Evolutionary conservation across 1,140 invertebrate genomes (phyloP).

Genomic region (Diabrotica undecimpunctata): DNA sequence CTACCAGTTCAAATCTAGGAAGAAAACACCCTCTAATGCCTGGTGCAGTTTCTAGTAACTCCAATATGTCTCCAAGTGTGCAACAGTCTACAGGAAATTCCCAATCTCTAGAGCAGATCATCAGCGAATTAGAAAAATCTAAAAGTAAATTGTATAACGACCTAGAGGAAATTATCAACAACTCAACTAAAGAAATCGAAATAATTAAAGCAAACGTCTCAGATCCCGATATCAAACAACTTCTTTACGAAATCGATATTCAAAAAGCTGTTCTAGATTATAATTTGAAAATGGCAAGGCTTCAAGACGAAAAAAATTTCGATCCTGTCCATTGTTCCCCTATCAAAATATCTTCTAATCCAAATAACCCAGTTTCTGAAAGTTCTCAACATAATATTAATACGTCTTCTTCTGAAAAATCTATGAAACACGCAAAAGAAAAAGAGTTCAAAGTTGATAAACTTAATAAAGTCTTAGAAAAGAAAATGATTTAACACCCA

Average conservation of each 20-base stretch:
- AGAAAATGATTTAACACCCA: no score
- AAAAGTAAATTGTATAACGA: slow-evolving; percentile 14
- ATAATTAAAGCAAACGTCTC: neutral
- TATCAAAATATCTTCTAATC: neutral
- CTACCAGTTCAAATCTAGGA: no score
- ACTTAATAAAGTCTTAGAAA: no score
- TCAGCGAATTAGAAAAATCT: slow-evolving; percentile 10
- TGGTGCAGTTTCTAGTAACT: neutral
- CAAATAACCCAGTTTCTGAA: neutral
- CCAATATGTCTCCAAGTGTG: no score
- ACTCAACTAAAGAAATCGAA: slow-evolving; percentile 10
- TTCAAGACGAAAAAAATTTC: neutral
- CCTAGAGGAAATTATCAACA: slow-evolving; percentile 5
- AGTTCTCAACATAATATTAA: neutral
- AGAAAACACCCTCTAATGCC: neutral
- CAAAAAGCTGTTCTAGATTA: slow-evolving; percentile 15
- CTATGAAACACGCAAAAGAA: no score
- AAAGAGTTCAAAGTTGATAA: no score
- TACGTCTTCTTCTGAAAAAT: neutral
- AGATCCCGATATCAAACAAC: slow-evolving; percentile 12
- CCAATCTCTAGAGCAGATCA: neutral
- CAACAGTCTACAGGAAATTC: neutral
- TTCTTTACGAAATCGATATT: slow-evolving; percentile 12
- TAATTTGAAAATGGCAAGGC: slow-evolving; percentile 8
- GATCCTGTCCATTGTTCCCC: neutral